These are phyloP conservation scores for Sapajus apella DNA, from an alignment of 2,113 vertebrate genomes.

Conservation along the genomic window DNA sequence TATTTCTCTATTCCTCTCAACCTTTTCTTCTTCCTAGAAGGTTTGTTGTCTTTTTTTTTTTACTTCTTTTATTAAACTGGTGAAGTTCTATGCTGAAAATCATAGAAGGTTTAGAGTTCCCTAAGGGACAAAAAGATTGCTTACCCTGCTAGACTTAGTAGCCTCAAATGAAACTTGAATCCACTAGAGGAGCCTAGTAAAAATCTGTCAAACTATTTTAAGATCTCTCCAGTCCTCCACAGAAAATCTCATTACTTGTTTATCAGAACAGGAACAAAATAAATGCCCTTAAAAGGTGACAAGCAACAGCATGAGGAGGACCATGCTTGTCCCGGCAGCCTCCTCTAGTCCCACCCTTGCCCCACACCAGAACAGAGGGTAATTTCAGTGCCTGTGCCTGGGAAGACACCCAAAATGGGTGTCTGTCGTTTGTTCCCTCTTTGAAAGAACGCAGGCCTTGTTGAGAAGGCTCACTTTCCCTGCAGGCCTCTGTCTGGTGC, in stretches of 20 bases:
- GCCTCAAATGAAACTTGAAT: background rate
- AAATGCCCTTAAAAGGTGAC: constrained; percentile 71
- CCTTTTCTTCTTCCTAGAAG: background rate
- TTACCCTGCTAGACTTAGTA: background rate
- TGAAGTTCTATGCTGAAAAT: no score
- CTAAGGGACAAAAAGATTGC: background rate
- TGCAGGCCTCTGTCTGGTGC: background rate
- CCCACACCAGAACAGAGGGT: background rate
- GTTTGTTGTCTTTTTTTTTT: no score
- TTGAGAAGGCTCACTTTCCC: background rate
- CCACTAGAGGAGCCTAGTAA: background rate
- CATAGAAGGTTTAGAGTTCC: background rate
- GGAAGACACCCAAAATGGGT: background rate
- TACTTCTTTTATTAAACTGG: no score
- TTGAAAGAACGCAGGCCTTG: background rate
- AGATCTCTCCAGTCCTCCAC: background rate
- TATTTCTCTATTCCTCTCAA: background rate
- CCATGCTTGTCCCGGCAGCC: background rate
- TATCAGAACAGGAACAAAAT: constrained; percentile 55
- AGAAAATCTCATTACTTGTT: constrained; percentile 50
- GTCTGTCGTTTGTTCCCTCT: background rate
- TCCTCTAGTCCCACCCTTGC: background rate
- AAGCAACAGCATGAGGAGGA: background rate
- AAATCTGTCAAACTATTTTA: background rate
- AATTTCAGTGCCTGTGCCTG: background rate